Evolutionary conservation across 1,140 invertebrate genomes (phyloP).

Genomic region (Asbolus verrucosus): DNA sequence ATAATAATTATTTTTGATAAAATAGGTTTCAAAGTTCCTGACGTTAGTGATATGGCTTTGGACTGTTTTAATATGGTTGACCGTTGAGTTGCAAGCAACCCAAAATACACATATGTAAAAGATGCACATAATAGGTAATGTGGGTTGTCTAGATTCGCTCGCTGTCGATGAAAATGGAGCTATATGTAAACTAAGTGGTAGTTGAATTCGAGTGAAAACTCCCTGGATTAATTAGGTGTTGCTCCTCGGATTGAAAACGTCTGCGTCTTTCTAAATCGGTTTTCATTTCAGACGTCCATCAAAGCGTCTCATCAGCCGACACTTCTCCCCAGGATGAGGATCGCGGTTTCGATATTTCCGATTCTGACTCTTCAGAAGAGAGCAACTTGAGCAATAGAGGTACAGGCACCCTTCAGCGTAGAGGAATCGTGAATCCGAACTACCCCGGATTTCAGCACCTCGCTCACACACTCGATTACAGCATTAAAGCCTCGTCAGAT

Average conservation of each 20-base stretch:
- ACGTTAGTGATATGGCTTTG: no score
- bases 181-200: no score
- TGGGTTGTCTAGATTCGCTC: no score
- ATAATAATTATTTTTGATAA: no score
- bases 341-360: constrained; percentile 60
- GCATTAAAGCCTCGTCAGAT: constrained; percentile 61
- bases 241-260: background rate
- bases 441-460: constrained; percentile 79
- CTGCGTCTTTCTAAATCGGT: background rate
- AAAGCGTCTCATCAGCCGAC: constrained; percentile 61
- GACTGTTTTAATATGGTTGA: no score
- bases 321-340: constrained; percentile 63
- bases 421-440: constrained; percentile 83
- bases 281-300: constrained; percentile 47
- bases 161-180: no score
- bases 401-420: constrained; percentile 59
- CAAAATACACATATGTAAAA: no score
- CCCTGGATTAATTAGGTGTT: constrained; percentile 14
- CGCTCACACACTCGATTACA: constrained; percentile 68
- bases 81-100: no score
- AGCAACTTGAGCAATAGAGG: constrained; percentile 57
- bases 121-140: no score
- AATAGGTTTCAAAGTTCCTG: no score
- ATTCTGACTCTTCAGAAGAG: constrained; percentile 63
- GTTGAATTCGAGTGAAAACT: no score